These are phyloP conservation scores for Epirrita christyi DNA, from an alignment of 2,888 invertebrate species.

Conservation along the genomic window DNA sequence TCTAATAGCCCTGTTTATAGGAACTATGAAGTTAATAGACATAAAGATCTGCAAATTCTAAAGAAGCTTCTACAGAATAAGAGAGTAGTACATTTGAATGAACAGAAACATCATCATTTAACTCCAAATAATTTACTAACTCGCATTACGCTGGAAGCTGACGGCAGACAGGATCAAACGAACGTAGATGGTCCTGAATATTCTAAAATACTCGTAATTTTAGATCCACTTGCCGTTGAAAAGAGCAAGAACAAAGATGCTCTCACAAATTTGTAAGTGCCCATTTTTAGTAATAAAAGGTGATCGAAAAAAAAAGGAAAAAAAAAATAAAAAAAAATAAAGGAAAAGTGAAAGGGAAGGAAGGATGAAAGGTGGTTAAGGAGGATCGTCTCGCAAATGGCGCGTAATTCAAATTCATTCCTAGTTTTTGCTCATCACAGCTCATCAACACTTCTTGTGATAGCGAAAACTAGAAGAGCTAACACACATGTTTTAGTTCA, in stretches of 20 bases:
- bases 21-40: conserved; percentile 12
- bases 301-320: too few relatives aligned
- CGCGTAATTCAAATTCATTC: too few relatives aligned
- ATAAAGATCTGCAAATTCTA: conserved; percentile 12
- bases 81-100: conserved; percentile 8
- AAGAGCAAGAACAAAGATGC: conserved; percentile 46
- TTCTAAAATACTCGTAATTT: conserved; percentile 61
- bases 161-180: conserved; percentile 20
- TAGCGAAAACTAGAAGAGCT: too few relatives aligned
- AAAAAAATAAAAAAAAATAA: too few relatives aligned
- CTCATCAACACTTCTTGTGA: too few relatives aligned
- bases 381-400: too few relatives aligned
- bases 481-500: too few relatives aligned
- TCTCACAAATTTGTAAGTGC: conserved; percentile 61
- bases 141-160: conserved; percentile 5
- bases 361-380: too few relatives aligned
- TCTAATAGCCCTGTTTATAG: conserved; percentile 3
- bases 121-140: conserved; percentile 29
- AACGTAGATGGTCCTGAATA: conserved; percentile 41
- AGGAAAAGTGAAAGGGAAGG: too few relatives aligned
- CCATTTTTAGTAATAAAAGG: too few relatives aligned
- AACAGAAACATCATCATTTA: conserved; percentile 8
- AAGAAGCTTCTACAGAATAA: conserved; percentile 19
- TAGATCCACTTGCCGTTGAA: conserved; percentile 54
- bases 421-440: too few relatives aligned